phyloP scores from a whole-genome alignment of 1,140 invertebrate species.

The Drosophila rufa region DNA sequence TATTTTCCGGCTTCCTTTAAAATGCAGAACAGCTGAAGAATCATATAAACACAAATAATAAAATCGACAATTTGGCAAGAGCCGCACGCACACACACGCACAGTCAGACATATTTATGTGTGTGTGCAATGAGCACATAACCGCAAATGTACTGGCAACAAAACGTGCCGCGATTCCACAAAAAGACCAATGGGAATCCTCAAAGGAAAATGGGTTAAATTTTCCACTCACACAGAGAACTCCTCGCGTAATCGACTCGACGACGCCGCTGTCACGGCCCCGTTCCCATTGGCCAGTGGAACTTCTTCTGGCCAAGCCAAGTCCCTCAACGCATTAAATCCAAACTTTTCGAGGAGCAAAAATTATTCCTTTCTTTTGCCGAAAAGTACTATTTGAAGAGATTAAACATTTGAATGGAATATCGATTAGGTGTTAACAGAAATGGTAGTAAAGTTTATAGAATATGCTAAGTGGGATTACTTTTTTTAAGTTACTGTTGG shows the following conservation, averaged over 20 bases:
- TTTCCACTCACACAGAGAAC: constrained; percentile 41
- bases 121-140: constrained; percentile 71
- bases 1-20: constrained; percentile 62
- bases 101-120: constrained; percentile 31
- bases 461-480: neutral
- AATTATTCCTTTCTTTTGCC: neutral
- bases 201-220: constrained; percentile 63
- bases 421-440: neutral
- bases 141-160: constrained; percentile 83
- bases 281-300: constrained; percentile 27
- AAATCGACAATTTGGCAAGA: constrained; percentile 84
- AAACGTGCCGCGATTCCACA: constrained; percentile 75
- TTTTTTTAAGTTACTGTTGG: neutral
- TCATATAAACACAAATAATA: constrained; percentile 85
- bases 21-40: constrained; percentile 85
- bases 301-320: neutral
- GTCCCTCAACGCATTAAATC: neutral
- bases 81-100: constrained; percentile 66
- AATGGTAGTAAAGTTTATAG: no score
- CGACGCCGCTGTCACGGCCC: constrained; percentile 48
- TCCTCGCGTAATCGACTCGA: constrained; percentile 45
- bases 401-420: neutral
- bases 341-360: neutral
- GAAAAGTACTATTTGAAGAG: neutral
- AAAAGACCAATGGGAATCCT: constrained; percentile 55